Percentiles rank a stretch among this genome's conserved stretches.
These are phyloP conservation scores for Cylindroiulus punctatus DNA, from an alignment of 2,888 invertebrate genomes.

Conservation along the genomic window DNA sequence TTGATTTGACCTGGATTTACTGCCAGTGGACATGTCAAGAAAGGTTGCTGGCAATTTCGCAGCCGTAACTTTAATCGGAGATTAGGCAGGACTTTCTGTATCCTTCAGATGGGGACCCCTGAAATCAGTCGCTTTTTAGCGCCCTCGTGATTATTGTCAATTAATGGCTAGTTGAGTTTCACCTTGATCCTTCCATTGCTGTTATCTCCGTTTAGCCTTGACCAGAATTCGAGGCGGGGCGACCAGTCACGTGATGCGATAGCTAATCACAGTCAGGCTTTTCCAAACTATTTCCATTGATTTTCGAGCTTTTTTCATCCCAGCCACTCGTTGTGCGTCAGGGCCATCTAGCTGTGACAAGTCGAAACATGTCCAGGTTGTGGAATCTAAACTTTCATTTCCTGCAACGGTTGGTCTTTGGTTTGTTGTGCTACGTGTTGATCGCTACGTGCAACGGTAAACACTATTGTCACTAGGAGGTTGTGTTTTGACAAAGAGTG, in stretches of 20 bases:
- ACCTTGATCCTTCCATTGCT: conserved; percentile 22
- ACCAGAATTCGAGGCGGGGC: conserved; percentile 2
- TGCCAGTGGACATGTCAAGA: neutral
- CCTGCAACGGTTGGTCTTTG: no score
- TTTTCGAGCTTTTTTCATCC: neutral
- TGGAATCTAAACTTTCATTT: no score
- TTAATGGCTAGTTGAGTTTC: conserved; percentile 38
- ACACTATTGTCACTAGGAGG: no score
- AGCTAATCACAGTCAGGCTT: neutral
- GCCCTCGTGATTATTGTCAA: neutral
- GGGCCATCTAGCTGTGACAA: neutral
- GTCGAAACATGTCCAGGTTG: neutral
- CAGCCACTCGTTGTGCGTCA: neutral
- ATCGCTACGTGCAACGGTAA: no score
- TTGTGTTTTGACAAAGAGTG: no score
- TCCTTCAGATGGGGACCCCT: no score
- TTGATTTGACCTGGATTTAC: neutral
- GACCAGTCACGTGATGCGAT: neutral
- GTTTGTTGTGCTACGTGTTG: no score
- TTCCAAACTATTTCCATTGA: neutral
- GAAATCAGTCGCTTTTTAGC: neutral
- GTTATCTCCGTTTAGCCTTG: conserved; percentile 34
- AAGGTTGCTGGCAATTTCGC: neutral
- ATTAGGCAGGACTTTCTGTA: no score
- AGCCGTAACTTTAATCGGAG: neutral